Base-by-base conservation (phyloP, 2,888 invertebrate species). In the Osmoderma eremita region DNA sequence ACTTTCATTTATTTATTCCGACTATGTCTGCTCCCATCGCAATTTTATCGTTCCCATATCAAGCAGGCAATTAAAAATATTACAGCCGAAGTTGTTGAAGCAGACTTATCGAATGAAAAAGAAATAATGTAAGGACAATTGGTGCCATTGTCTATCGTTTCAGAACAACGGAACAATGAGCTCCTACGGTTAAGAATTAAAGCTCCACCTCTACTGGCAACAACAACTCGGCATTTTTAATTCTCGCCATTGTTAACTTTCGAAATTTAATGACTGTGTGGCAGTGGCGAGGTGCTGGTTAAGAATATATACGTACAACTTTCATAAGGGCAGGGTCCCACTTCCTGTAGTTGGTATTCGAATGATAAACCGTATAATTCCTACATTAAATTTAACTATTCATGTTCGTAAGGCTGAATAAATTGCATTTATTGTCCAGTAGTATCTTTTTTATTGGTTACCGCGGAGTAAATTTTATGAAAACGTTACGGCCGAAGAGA, bases 371-470 rank as follows among this genome's bases (percentile, higher is more conserved):
- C 22, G 64, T 48, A 67, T 67, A 67, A 67, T 67, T 67, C 58
- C 20, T 20, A 30, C 30, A 58, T 58, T 50, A 67, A 67, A 48
- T 64, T 67, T 67, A 64, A 67, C 58, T 67, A 64, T 67, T 64
- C 67, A 67, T 56, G 51, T 17, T 49, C 38, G 30, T 48, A 30
- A 17, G 51, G 58, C 38, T 42, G 36, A 67, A 63, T 67, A 67
- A 67, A 58, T 64, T 67, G 38, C 42, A 54, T 67, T 67, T 67
- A 67, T 67, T 67, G 58, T 42, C 58, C 58, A 17, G 36, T 53
- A 30, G 38, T 17, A 53, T 20, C 15, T 18, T 36, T 53, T 53
- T 22, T 41, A 56, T 56, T 41, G 13, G 12, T 8, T 56, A 42
- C 56, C 50, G 50, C 50, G 50, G 24, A 51, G 30, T 51, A 51